phyloP scores from a whole-genome alignment of 1,140 invertebrate genomes.

The Brachionus plicatilis region DNA sequence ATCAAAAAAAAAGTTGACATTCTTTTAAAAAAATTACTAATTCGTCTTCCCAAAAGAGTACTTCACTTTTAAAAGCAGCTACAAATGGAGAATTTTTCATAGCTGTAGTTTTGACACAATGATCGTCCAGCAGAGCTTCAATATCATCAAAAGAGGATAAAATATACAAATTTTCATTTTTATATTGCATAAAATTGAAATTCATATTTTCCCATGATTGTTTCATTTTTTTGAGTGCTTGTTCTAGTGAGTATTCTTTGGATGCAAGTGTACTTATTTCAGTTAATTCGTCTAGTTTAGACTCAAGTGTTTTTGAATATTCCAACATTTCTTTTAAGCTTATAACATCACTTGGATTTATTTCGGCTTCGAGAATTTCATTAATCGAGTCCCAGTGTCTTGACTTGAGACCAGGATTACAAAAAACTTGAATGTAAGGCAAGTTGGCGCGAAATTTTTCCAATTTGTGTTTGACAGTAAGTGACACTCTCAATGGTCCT shows the following conservation, averaged over 20 bases:
- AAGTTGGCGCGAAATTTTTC: conserved; percentile 56
- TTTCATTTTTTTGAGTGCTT: conserved; percentile 56
- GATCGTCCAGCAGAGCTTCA: conserved; percentile 55
- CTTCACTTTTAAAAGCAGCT: conserved; percentile 61
- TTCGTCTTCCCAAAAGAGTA: conserved; percentile 56
- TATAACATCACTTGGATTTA: conserved; percentile 63
- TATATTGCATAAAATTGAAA: conserved; percentile 60
- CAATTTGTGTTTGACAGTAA: conserved; percentile 61
- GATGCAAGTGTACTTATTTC: conserved; percentile 55
- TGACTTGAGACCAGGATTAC: conserved; percentile 55
- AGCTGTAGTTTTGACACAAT: conserved; percentile 57
- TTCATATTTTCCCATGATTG: conserved; percentile 54
- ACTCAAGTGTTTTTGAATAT: conserved; percentile 62
- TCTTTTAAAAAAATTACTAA: conserved; percentile 42
- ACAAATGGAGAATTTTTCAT: conserved; percentile 58
- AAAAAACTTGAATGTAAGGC: conserved; percentile 54
- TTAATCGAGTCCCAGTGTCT: conserved; percentile 63
- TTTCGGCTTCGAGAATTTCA: conserved; percentile 65
- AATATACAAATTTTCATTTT: conserved; percentile 57
- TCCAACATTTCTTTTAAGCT: conserved; percentile 76
- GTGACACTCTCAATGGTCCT: conserved; percentile 54
- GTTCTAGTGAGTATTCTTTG: conserved; percentile 56
- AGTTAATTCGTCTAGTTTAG: conserved; percentile 63
- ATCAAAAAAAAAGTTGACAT: neutral
- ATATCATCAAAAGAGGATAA: conserved; percentile 56